Evolutionary conservation across 2,888 invertebrate species (phyloP), one percentile per base, ranked within the genome.

Genomic region (Ariolimax columbianus): DNA sequence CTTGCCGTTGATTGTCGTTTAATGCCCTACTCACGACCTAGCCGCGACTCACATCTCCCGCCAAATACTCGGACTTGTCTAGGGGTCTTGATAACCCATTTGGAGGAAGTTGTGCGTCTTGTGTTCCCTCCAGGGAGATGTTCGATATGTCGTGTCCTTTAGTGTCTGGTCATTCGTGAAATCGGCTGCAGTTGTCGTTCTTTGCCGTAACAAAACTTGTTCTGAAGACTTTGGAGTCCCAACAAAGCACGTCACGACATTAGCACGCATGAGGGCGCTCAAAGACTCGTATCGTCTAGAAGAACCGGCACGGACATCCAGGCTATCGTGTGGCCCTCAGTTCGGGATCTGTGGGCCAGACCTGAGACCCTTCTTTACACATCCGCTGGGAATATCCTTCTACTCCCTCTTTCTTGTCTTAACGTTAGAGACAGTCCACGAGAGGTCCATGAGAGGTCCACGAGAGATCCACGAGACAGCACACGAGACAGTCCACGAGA

Each of bases 111-210:
- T 23, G n/a, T 30, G 9, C 4, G 23, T 63, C 63, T 63, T 63
- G 63, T 78, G 14, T 1, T 78, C 78, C 36, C 66, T 26, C 23
- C 36, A 38, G 77, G 77, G 72, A 83, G 73, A n/a, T 14, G 33
- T 38, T 51, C 68, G 38, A 11, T 51, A 7, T 68, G 77, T 77
- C 63, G 38, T 33, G 83, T 66, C 83, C 47, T 83, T 83, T 77
- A 63, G 77, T 77, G 83, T 63, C 63, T 83, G 83, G 66, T 68
- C 83, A 83, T 19, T 77, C 83, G 83, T 83, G 83, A 83, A 83
- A 83, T 83, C 83, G 77, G 40, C 2, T 47, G 77, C 77, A 83
- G 77, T 83, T 55, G 47, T 51, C 47, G 30, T 30, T 55, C 83
- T 66, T 38, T 78, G 59, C 66, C 14, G 78, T 73, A 0, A 72